Conservation (phyloP, 2,797 vertebrate species). For the Holocentrus rufus region DNA sequence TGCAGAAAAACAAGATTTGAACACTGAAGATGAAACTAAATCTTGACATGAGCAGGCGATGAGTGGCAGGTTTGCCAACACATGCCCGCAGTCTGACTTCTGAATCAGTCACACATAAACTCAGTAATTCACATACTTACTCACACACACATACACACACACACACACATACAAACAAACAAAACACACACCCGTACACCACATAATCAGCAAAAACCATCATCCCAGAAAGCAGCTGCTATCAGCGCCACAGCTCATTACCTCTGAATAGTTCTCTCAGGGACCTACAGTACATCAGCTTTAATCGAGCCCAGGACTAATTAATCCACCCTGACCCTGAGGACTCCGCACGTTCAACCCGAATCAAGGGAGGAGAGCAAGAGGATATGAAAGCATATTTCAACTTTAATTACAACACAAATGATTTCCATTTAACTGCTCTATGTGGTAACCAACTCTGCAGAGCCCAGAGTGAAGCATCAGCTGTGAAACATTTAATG, state of each 20-base stretch:
- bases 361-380: conserved; percentile 17
- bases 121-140: too few relatives aligned
- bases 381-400: conserved; percentile 29
- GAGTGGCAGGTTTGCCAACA: conserved; percentile 18
- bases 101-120: not conserved
- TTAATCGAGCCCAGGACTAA: conserved; percentile 30
- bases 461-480: not conserved
- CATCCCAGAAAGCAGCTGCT: conserved; percentile 50
- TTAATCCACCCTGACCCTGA: conserved; percentile 16
- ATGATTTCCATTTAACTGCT: conserved; percentile 9
- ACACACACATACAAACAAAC: not conserved
- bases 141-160: not conserved
- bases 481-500: conserved; percentile 37
- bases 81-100: not conserved
- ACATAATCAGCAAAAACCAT: conserved; percentile 34
- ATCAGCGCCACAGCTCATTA: conserved; percentile 49
- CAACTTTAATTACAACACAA: conserved; percentile 32
- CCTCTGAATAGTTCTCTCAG: conserved; percentile 29
- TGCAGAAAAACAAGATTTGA: too few relatives aligned
- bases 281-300: conserved; percentile 20
- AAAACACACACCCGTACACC: conserved; percentile 22
- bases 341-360: not conserved
- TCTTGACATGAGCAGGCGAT: not conserved
- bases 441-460: not conserved
- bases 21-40: too few relatives aligned